These are phyloP conservation scores for Lepidurus apus DNA, from an alignment of 1,140 invertebrate species.

Conservation along the genomic window DNA sequence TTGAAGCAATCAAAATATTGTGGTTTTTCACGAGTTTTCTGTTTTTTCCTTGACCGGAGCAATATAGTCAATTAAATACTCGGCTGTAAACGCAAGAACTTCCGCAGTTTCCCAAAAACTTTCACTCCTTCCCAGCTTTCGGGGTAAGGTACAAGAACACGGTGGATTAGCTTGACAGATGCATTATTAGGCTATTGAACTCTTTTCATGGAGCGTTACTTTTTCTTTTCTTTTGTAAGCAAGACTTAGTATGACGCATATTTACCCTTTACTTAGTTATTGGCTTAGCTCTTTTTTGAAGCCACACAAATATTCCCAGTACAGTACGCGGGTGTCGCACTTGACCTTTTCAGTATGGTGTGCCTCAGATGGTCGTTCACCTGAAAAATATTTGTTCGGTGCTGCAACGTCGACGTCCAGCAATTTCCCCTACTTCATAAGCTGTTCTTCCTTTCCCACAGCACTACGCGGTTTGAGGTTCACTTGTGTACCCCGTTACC, in stretches of 20 bases:
- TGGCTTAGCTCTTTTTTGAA: neutral
- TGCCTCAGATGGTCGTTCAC: neutral
- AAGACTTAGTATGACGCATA: neutral
- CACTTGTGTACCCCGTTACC: neutral
- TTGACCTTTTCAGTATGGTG: neutral
- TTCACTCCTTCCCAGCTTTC: no score
- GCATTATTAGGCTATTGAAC: slow-evolving; percentile 1
- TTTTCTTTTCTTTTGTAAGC: neutral
- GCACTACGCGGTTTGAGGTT: neutral
- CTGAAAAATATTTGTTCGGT: neutral
- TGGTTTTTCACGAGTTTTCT: neutral
- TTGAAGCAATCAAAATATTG: neutral
- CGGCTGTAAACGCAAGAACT: no score
- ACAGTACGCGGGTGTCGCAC: neutral
- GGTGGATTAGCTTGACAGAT: neutral
- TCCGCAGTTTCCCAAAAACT: neutral
- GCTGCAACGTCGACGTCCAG: neutral
- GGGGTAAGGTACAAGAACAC: no score
- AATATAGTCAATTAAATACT: neutral
- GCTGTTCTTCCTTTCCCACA: neutral
- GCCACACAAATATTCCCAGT: neutral
- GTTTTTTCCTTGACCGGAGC: slow-evolving; percentile 11
- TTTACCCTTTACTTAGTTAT: neutral
- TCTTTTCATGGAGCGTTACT: neutral
- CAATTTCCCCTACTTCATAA: neutral